Conservation (phyloP, 1,140 invertebrate species). For the Drosophila azteca region DNA sequence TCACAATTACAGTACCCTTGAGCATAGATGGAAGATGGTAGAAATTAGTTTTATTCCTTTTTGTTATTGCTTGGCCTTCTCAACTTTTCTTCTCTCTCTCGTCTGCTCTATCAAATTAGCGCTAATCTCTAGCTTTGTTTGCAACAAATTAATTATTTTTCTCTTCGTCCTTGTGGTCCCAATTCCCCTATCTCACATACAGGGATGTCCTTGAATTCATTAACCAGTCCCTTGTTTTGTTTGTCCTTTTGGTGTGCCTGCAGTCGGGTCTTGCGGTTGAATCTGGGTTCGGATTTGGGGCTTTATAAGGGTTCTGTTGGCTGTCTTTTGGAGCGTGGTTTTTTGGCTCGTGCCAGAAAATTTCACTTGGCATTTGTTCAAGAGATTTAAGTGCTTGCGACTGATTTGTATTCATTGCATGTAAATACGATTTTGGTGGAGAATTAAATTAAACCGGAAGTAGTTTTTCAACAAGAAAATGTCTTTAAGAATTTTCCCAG, state of each 20-base stretch:
- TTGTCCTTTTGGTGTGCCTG: conserved; percentile 19
- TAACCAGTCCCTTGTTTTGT: conserved; percentile 6
- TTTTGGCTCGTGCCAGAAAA: conserved; percentile 55
- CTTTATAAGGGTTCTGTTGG: conserved; percentile 7
- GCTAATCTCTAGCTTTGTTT: conserved; percentile 55
- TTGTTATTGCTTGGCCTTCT: conserved; percentile 6
- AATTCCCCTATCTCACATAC: conserved; percentile 15
- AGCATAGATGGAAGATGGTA: conserved; percentile 8
- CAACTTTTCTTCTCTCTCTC: conserved; percentile 25
- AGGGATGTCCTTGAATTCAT: no score
- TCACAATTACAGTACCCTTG: background rate
- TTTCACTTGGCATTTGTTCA: conserved; percentile 47
- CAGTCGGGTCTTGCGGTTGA: background rate
- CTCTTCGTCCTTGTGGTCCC: conserved; percentile 51
- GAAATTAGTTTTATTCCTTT: conserved; percentile 31
- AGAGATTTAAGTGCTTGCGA: conserved; percentile 36
- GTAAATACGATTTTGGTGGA: conserved; percentile 13
- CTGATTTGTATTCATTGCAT: conserved; percentile 42
- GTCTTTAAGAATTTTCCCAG: no score
- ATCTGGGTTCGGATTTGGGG: background rate
- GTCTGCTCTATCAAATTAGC: conserved; percentile 60
- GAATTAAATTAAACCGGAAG: background rate
- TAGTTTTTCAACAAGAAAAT: background rate
- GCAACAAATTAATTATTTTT: conserved; percentile 71
- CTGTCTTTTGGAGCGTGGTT: conserved; percentile 49